Conservation (phyloP, 2,797 vertebrate species). For the Karalla daura region DNA sequence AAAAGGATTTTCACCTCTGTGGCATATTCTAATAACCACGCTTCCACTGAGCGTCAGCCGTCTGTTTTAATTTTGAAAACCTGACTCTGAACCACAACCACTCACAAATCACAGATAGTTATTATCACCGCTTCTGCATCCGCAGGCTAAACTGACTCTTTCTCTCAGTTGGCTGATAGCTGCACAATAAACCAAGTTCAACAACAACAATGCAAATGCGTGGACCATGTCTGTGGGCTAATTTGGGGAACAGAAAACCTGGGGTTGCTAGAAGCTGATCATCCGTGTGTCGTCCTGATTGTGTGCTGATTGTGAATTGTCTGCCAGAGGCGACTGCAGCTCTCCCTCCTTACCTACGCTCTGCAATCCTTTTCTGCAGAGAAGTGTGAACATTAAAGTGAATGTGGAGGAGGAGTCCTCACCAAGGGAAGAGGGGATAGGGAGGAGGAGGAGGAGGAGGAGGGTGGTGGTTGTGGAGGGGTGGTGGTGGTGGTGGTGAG, state of each 20-base stretch:
- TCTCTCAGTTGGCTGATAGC: not conserved
- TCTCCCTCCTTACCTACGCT: slow-evolving; percentile 51
- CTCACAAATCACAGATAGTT: not conserved
- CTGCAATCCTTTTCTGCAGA: slow-evolving; percentile 74
- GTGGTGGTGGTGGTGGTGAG: slow-evolving; percentile 24
- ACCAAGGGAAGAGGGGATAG: slow-evolving; percentile 20
- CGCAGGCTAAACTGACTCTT: not conserved
- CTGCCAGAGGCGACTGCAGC: slow-evolving; percentile 1
- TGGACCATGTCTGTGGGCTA: slow-evolving; percentile 5
- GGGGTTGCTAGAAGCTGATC: not conserved
- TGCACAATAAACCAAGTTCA: not conserved
- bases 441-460: not conserved
- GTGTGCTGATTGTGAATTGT: slow-evolving; percentile 16
- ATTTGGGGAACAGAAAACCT: too few species aligned
- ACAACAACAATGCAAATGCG: slow-evolving; percentile 2
- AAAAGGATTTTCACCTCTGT: not conserved
- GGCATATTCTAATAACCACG: too few species aligned
- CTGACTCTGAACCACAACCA: not conserved
- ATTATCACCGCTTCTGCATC: not conserved
- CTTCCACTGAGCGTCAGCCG: not conserved
- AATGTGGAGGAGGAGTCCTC: slow-evolving; percentile 80
- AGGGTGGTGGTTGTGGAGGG: not conserved
- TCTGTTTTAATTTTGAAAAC: not conserved
- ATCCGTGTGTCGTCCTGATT: slow-evolving; percentile 31
- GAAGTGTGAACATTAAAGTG: slow-evolving; percentile 76